These are phyloP conservation scores for Thymelicus sylvestris DNA, from an alignment of 2,888 invertebrate species.

Conservation along the genomic window DNA sequence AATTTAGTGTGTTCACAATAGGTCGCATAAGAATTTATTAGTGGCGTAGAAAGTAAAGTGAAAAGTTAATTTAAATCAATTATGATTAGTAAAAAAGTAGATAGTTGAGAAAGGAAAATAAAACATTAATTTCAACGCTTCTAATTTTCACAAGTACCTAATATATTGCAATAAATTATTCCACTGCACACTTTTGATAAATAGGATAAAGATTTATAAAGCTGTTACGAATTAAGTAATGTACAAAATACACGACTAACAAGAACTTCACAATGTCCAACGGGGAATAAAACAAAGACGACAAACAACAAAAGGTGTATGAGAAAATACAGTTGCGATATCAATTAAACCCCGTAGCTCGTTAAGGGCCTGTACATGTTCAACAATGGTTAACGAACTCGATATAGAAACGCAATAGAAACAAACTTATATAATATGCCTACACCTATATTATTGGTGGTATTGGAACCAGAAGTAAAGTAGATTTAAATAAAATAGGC, in stretches of 20 bases:
- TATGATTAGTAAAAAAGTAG: too few species aligned
- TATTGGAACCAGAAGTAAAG: neutral
- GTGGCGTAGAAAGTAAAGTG: constrained; percentile 18
- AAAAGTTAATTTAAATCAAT: constrained; percentile 8
- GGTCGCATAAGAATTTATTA: constrained; percentile 13
- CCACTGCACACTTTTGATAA: neutral
- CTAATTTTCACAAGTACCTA: too few species aligned
- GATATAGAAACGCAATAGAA: constrained; percentile 22
- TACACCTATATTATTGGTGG: neutral
- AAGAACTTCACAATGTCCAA: constrained; percentile 46
- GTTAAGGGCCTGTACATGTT: constrained; percentile 42
- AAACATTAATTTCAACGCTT: too few species aligned
- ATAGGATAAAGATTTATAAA: constrained; percentile 1
- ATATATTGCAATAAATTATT: neutral
- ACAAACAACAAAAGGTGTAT: constrained; percentile 52
- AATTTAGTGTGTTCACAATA: constrained; percentile 20
- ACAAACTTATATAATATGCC: constrained; percentile 6
- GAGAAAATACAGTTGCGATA: constrained; percentile 58
- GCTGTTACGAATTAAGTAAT: constrained; percentile 19
- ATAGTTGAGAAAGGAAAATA: too few species aligned
- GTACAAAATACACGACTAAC: constrained; percentile 24
- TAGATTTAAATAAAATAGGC: neutral
- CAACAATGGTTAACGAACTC: constrained; percentile 37
- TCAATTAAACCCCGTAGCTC: constrained; percentile 44
- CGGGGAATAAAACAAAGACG: constrained; percentile 54